Percentiles rank a stretch among this genome's conserved stretches.
These are phyloP conservation scores for Gadus chalcogrammus DNA, from an alignment of 2,113 vertebrate genomes.

Conservation along the genomic window DNA sequence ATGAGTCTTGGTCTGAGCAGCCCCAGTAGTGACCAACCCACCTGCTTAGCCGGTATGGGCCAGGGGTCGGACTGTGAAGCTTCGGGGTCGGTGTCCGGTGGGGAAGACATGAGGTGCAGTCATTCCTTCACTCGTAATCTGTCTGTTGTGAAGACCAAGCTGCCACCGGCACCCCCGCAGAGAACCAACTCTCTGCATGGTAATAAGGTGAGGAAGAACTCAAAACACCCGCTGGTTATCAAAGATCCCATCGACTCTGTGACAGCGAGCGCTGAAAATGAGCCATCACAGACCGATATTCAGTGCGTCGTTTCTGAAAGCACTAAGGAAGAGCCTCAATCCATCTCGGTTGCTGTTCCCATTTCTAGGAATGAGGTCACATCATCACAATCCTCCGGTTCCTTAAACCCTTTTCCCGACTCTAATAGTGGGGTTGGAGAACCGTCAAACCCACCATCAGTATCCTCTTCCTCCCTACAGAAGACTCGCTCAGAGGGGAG, in stretches of 20 bases:
- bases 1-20: constrained; percentile 57
- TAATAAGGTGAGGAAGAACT: constrained; percentile 72
- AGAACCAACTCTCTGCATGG: constrained; percentile 87
- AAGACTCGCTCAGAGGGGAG: constrained; percentile 50
- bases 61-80: constrained; percentile 23
- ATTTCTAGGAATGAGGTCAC: constrained; percentile 43
- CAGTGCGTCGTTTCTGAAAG: background rate
- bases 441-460: constrained; percentile 46
- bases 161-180: constrained; percentile 78
- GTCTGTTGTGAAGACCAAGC: constrained; percentile 87
- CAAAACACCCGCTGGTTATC: constrained; percentile 46
- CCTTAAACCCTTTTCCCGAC: constrained; percentile 43
- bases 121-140: constrained; percentile 75
- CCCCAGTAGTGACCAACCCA: constrained; percentile 28
- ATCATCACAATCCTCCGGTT: constrained; percentile 35
- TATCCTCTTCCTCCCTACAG: constrained; percentile 71
- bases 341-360: constrained; percentile 1
- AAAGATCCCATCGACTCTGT: constrained; percentile 30
- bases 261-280: constrained; percentile 36
- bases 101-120: constrained; percentile 69
- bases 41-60: constrained; percentile 1
- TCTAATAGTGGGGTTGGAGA: constrained; percentile 34
- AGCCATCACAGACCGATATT: constrained; percentile 44
- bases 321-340: constrained; percentile 15
- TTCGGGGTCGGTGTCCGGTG: constrained; percentile 44